Evolutionary conservation across 2,113 vertebrate genomes (phyloP).

Genomic region (Bothrops jararaca): DNA sequence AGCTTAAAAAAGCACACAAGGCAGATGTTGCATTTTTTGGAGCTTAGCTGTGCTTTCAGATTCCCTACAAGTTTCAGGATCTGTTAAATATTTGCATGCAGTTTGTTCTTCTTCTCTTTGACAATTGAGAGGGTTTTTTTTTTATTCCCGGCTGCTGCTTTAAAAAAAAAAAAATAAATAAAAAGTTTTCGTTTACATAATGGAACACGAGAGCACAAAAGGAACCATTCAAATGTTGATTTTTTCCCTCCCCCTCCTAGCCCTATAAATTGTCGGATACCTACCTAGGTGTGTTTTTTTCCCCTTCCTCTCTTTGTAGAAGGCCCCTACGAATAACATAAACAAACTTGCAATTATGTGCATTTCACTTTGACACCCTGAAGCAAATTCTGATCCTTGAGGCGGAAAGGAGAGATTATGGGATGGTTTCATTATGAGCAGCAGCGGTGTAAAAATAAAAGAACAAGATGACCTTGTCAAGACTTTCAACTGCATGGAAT

Average conservation of each 20-base stretch:
- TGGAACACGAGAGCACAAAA: constrained; percentile 18
- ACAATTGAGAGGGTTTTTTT: background rate
- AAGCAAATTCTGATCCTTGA: background rate
- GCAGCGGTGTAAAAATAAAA: constrained; percentile 56
- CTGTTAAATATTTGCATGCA: background rate
- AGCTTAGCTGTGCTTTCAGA: background rate
- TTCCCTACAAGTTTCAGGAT: background rate
- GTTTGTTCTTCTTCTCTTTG: background rate
- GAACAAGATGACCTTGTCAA: constrained; percentile 50
- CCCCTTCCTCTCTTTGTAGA: background rate
- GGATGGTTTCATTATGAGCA: constrained; percentile 53
- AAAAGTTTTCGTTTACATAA: constrained; percentile 30
- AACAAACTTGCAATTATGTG: constrained; percentile 16
- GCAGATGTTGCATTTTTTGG: background rate
- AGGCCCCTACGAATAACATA: background rate
- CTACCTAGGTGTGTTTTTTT: background rate
- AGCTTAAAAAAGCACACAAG: background rate
- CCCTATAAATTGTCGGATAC: no score
- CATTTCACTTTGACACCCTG: constrained; percentile 1
- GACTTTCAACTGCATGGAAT: constrained; percentile 43
- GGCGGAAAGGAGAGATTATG: background rate
- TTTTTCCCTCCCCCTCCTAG: no score
- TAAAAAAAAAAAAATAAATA: background rate
- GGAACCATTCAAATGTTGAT: background rate
- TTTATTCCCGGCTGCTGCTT: constrained; percentile 9